phyloP scores from a whole-genome alignment of 1,140 invertebrate species.

The Thaumetopoea pityocampa region DNA sequence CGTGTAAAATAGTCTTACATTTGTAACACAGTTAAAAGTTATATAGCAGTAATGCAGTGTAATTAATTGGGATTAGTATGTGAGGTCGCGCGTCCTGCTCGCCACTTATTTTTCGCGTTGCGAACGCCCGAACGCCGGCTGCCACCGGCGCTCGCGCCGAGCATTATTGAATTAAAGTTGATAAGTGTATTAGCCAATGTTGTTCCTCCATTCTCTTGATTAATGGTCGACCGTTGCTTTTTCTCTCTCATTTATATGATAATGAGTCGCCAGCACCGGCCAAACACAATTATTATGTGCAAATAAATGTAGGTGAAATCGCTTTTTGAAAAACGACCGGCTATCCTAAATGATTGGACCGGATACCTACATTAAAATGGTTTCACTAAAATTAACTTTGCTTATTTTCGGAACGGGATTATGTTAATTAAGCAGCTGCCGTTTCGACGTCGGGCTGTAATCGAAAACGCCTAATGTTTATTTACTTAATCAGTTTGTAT shows the following conservation, averaged over 20 bases:
- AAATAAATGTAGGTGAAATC: constrained; percentile 57
- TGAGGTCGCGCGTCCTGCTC: constrained; percentile 54
- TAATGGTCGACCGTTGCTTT: constrained; percentile 68
- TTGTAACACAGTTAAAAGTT: no score
- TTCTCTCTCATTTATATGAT: constrained; percentile 75
- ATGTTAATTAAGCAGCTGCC: constrained; percentile 61
- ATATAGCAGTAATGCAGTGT: no score
- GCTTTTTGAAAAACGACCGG: constrained; percentile 54
- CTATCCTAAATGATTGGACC: constrained; percentile 36
- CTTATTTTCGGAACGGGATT: constrained; percentile 58
- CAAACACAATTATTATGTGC: constrained; percentile 68
- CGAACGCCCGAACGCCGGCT: constrained; percentile 45
- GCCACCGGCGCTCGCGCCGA: constrained; percentile 42
- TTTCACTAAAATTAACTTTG: constrained; percentile 61
- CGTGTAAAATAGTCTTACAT: no score
- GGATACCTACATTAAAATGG: constrained; percentile 30
- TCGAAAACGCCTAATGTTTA: constrained; percentile 60
- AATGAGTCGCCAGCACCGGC: constrained; percentile 60
- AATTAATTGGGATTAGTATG: constrained; percentile 68
- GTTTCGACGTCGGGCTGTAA: constrained; percentile 50
- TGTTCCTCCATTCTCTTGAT: constrained; percentile 71
- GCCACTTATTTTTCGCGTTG: constrained; percentile 67
- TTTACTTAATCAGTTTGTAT: constrained; percentile 66
- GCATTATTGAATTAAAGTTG: constrained; percentile 73
- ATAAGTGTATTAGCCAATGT: constrained; percentile 72